Evolutionary conservation across 2,888 invertebrate genomes (phyloP).

Genomic region (Drosophila austrosaltans): DNA sequence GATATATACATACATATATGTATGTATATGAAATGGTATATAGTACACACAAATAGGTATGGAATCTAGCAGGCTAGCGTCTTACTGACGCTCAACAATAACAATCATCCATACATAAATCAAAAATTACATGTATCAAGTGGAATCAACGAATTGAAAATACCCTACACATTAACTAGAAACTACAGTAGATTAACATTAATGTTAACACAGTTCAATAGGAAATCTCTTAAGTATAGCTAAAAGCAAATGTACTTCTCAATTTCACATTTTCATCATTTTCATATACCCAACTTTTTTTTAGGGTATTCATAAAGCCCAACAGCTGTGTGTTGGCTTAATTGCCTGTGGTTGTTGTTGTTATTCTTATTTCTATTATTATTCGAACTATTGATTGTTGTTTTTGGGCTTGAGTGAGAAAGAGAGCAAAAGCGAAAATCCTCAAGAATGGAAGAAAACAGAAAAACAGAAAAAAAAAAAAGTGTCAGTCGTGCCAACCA

Average conservation of each 20-base stretch:
- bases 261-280: too few relatives aligned
- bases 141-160: background rate
- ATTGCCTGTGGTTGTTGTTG: slow-evolving; percentile 10
- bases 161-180: background rate
- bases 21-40: background rate
- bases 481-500: slow-evolving; percentile 26
- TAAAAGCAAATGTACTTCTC: too few relatives aligned
- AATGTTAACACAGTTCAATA: too few relatives aligned
- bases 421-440: slow-evolving; percentile 16
- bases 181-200: too few relatives aligned
- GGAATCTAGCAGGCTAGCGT: background rate
- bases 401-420: slow-evolving; percentile 1
- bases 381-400: slow-evolving; percentile 11
- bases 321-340: background rate
- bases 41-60: slow-evolving; percentile 5
- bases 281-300: too few relatives aligned
- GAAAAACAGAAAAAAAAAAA: background rate
- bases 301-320: background rate
- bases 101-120: slow-evolving; percentile 5
- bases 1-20: background rate
- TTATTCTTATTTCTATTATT: slow-evolving; percentile 11
- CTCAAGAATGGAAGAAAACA: slow-evolving; percentile 16
- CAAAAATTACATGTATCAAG: background rate
- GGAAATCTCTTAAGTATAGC: too few relatives aligned
- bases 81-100: slow-evolving; percentile 3